Evolutionary conservation across 1,140 invertebrate species (phyloP).

Genomic region (Marisa cornuarietis): DNA sequence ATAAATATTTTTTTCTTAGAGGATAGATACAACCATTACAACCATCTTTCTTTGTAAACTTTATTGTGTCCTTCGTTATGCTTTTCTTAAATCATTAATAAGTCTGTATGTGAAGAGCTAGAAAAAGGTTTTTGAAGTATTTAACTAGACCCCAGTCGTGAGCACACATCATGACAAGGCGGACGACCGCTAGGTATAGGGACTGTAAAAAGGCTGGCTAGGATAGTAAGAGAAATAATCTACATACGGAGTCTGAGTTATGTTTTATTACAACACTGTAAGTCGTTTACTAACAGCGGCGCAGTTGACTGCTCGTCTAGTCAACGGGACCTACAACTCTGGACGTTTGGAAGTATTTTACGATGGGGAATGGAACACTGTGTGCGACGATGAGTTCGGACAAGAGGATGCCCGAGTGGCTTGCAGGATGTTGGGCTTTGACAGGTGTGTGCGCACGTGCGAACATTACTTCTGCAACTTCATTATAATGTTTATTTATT

Average conservation of each 20-base stretch:
- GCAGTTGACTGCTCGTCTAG: not conserved
- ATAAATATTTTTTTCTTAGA: too few relatives aligned
- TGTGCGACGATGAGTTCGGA: constrained; percentile 80
- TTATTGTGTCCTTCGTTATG: too few relatives aligned
- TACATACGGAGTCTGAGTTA: not conserved
- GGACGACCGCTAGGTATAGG: not conserved
- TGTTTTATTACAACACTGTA: too few relatives aligned
- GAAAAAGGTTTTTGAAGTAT: too few relatives aligned
- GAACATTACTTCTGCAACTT: constrained; percentile 23
- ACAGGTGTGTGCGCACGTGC: constrained; percentile 1
- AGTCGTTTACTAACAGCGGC: not conserved
- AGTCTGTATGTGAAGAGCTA: too few relatives aligned
- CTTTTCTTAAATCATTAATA: too few relatives aligned
- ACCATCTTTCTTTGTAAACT: too few relatives aligned
- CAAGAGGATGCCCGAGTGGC: constrained; percentile 71
- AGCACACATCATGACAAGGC: too few relatives aligned
- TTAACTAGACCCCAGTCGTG: too few relatives aligned
- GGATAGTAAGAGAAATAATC: not conserved
- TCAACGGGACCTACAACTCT: constrained; percentile 66
- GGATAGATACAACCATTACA: too few relatives aligned
- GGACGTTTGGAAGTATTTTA: constrained; percentile 79
- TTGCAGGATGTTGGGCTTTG: constrained; percentile 47
- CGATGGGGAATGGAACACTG: constrained; percentile 75
- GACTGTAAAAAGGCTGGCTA: not conserved
- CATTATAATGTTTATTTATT: not conserved